These are phyloP conservation scores for Lepilemur septentrionalis DNA, from an alignment of 2,797 vertebrate genomes.

Conservation along the genomic window DNA sequence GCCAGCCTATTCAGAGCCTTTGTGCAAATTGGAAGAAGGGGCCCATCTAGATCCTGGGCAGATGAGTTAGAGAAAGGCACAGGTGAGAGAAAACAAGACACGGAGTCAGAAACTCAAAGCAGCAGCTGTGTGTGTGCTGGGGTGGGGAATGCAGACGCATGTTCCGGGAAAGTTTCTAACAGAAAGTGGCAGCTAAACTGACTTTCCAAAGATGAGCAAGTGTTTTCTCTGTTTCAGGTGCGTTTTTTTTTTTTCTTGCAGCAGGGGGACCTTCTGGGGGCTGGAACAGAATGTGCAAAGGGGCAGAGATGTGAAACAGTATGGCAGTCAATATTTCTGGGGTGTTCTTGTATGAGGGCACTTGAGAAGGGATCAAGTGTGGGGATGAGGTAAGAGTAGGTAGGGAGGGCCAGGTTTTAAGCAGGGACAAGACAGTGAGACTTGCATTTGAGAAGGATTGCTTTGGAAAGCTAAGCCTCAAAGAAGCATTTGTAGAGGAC, in stretches of 20 bases:
- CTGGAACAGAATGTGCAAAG: neutral
- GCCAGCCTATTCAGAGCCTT: neutral
- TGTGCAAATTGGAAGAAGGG: neutral
- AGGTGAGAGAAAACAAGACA: neutral
- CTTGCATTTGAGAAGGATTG: neutral
- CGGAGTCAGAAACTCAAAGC: neutral
- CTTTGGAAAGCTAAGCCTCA: neutral
- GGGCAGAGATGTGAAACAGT: too few relatives aligned
- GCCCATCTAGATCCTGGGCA: neutral
- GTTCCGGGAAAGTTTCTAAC: neutral
- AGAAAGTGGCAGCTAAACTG: neutral
- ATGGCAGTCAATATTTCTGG: neutral
- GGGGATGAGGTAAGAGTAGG: neutral
- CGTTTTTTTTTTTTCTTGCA: neutral
- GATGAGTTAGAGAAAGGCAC: neutral
- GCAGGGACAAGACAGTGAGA: neutral
- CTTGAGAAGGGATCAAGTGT: rapidly evolving
- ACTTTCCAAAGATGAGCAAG: neutral
- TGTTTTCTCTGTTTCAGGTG: neutral
- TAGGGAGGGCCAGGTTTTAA: neutral
- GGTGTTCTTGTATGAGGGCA: neutral
- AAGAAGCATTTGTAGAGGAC: neutral
- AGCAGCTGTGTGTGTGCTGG: neutral
- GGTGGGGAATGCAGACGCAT: neutral
- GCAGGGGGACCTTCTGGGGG: neutral